A percentile compares a stretch with the other conserved stretches of the same genome.
These are phyloP conservation scores for Dendrophyllia cribrosa DNA, from an alignment of 64 coral and sea anemone genomes.

Conservation along the genomic window DNA sequence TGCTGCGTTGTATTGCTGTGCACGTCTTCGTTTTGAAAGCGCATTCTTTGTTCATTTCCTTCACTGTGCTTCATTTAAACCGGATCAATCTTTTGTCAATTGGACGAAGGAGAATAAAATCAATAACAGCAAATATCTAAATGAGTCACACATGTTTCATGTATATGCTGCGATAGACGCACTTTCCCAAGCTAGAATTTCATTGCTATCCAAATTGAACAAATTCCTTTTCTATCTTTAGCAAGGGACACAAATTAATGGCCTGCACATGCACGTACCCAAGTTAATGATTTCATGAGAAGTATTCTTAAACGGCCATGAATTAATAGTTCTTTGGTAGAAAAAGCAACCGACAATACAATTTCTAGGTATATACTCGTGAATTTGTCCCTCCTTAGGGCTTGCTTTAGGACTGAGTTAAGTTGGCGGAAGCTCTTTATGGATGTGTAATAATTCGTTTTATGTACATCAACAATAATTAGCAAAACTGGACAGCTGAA, in stretches of 20 bases:
- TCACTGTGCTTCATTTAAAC: neutral
- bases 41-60: neutral
- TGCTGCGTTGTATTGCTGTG: neutral
- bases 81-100: neutral
- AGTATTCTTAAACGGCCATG: neutral
- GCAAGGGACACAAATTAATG: neutral
- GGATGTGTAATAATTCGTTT: neutral
- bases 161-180: neutral
- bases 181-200: neutral
- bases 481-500: neutral
- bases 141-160: neutral
- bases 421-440: neutral
- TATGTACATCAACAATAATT: slow-evolving; percentile 6
- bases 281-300: neutral
- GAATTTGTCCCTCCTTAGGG: neutral
- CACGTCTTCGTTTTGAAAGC: neutral
- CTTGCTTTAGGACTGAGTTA: neutral
- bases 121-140: neutral
- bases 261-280: neutral
- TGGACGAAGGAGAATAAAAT: neutral
- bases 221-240: neutral
- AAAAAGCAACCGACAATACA: too few species aligned
- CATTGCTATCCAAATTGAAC: neutral
- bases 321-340: too few species aligned
- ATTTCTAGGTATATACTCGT: too few species aligned